Evolutionary conservation across 37 sponge, comb jelly and placozoan species (phyloP), one percentile per base, ranked within the genome.

Genomic region (Beroe ovata): DNA sequence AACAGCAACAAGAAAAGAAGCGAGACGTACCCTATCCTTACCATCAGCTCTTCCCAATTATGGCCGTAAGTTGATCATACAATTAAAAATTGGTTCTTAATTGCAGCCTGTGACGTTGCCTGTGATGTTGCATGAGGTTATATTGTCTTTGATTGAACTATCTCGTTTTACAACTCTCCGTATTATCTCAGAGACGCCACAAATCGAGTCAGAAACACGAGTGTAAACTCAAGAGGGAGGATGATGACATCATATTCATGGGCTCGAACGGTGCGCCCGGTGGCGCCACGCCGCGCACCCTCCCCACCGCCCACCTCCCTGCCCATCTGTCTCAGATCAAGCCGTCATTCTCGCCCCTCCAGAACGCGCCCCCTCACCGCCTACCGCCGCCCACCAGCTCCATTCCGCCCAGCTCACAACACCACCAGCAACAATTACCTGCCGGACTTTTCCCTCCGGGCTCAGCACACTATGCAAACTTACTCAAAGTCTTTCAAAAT

Each of bases 21-120:
- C 41, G 84, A 20, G 84, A 77, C n/a, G 33, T 28, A 2, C 84
- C 84, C 11, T 77, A 33, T 29, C 84, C 84, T 1, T 77, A 33
- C 54, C 84, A 77, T 54, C 42, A 39, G 21, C 84, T 77, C 41
- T 77, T 77, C 54, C 84, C 84, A 21, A 77, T 77, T 20, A 77
- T 77, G 84, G 84, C 84, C 41, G 84, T 77, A 77, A 77, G 84
- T 40, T n/a, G n/a, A n/a, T n/a, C n/a, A n/a, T n/a, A 19, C 11
- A 11, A 11, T 58, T 19, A 58, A 11, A 58, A 18, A 19, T 58
- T 19, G 18, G 16, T 18, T 11, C 11, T 58, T 11, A 58, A 58
- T 58, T 58, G 59, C 11, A 19, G 59, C n/a, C n/a, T n/a, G n/a
- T n/a, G n/a, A n/a, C n/a, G n/a, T n/a, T n/a, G n/a, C n/a, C n/a